Conservation (phyloP, 2,888 invertebrate genomes). For the Drosophila meridionalis region DNA sequence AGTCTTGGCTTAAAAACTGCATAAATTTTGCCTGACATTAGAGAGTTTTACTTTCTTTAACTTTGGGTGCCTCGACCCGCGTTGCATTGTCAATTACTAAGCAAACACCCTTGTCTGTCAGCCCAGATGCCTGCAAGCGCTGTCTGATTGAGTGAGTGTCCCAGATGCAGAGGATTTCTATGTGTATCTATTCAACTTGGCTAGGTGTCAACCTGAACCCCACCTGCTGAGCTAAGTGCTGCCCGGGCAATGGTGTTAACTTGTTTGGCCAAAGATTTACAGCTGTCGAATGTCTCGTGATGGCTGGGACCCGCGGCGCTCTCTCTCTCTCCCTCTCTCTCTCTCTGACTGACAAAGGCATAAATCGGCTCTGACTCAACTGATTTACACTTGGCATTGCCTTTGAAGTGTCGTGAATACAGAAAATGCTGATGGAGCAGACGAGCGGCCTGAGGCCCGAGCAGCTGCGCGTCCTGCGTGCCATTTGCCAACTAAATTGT, state of each 20-base stretch:
- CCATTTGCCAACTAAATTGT: slow-evolving; percentile 51
- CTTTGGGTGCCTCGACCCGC: neutral
- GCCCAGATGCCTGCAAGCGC: slow-evolving; percentile 47
- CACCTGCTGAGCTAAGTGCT: neutral
- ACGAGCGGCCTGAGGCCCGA: slow-evolving; percentile 32
- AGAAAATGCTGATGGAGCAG: slow-evolving; percentile 9
- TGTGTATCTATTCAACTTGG: slow-evolving; percentile 18
- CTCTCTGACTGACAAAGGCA: slow-evolving; percentile 61
- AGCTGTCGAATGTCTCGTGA: slow-evolving; percentile 54
- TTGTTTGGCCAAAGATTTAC: slow-evolving; percentile 73
- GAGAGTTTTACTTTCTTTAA: neutral
- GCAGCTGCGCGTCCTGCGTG: neutral
- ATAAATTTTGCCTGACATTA: slow-evolving; percentile 1
- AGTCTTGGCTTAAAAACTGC: neutral
- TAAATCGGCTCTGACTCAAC: slow-evolving; percentile 68
- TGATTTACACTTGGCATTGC: slow-evolving; percentile 64
- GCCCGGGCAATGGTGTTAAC: slow-evolving; percentile 60
- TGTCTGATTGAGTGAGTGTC: slow-evolving; percentile 49
- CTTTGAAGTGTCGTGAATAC: slow-evolving; percentile 41
- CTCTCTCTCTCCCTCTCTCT: neutral
- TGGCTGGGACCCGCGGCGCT: neutral
- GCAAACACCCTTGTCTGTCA: slow-evolving; percentile 13
- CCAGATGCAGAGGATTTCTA: neutral
- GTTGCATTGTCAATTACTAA: slow-evolving; percentile 32
- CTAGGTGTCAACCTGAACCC: slow-evolving; percentile 19